Evolutionary conservation across 2,888 invertebrate species (phyloP).

Genomic region (Philereme transversata): DNA sequence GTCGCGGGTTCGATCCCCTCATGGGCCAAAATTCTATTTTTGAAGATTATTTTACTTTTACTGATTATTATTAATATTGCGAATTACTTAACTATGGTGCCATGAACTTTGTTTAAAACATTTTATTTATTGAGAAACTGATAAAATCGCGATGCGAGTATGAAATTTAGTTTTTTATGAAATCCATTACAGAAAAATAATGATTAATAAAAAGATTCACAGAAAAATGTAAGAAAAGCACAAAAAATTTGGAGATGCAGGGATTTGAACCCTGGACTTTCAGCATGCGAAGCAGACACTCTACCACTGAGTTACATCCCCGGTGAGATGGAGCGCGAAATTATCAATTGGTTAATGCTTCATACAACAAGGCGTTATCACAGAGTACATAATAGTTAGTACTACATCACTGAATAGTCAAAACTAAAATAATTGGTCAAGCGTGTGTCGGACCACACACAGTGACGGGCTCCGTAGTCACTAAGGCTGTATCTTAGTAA

Average conservation of each 20-base stretch:
- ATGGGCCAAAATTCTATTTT: constrained; percentile 61
- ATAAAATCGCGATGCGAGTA: too few species aligned
- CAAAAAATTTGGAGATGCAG: constrained; percentile 79
- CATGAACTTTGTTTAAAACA: not conserved
- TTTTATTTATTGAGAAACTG: not conserved
- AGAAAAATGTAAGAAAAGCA: constrained; percentile 24
- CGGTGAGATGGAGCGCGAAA: constrained; percentile 32
- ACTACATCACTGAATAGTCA: too few species aligned
- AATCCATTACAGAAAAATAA: constrained; percentile 8
- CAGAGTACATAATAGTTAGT: not conserved
- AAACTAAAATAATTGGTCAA: too few species aligned
- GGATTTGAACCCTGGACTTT: constrained; percentile 87
- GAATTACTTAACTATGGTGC: not conserved
- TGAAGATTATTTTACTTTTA: constrained; percentile 2
- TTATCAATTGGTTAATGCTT: constrained; percentile 22
- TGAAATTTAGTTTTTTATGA: not conserved
- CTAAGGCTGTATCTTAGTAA: too few species aligned
- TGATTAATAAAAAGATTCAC: not conserved
- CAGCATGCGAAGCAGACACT: constrained; percentile 88
- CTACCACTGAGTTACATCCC: constrained; percentile 84
- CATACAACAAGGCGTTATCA: not conserved
- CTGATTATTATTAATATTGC: not conserved
- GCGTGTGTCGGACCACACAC: too few species aligned
- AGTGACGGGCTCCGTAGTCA: too few species aligned
- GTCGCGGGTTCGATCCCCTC: constrained; percentile 81